Base-by-base conservation (phyloP, 2,113 vertebrate species). In the Pseudopipra pipra region DNA sequence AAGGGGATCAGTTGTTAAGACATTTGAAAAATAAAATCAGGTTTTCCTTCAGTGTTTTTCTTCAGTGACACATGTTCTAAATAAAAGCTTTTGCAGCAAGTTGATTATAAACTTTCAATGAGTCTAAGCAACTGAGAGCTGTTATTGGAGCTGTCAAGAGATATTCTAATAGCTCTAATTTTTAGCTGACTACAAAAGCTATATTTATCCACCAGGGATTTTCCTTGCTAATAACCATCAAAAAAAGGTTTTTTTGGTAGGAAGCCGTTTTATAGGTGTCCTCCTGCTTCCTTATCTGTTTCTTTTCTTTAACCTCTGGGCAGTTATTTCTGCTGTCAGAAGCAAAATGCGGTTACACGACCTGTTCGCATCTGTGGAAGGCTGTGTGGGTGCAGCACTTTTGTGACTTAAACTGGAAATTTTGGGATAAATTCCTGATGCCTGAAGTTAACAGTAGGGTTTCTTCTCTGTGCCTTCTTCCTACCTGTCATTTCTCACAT, bases 1-100 rank as follows among this genome's bases (percentile, higher is more conserved):
- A 44, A 73, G 70, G 73, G 47, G 84, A 91, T 94, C 92, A 95
- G 62, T 85, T 94, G 91, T 89, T 92, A 95, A 95, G 70, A 58
- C 56, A 37, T 91, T 85, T 85, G 68, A 87, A 95, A 89, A 95
- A 41, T 85, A 58, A 80, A 91, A 58, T 75, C 73, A 71, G 30
- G 7, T 78, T 37, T 82, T 85, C 52, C 52, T 90, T 87, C 37
- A 68, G 27, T 81, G 65, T 94, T 92, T 78, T 87, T 21, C 52
- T 46, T 61, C 31, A 72, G 8, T 82, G 73, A 70, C 70, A 65
- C 20, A 4, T 54, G 30, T 79, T 89, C 66, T 63, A 78, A 89
- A 89, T 91, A 54, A 93, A 87, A 93, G 41, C 65, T 89, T 89
- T 89, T 78, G 41, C 65, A 58, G 61, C 74, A 89, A 77, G 65